Evolutionary conservation across 2,113 vertebrate genomes (phyloP).

Genomic region (Meles meles): DNA sequence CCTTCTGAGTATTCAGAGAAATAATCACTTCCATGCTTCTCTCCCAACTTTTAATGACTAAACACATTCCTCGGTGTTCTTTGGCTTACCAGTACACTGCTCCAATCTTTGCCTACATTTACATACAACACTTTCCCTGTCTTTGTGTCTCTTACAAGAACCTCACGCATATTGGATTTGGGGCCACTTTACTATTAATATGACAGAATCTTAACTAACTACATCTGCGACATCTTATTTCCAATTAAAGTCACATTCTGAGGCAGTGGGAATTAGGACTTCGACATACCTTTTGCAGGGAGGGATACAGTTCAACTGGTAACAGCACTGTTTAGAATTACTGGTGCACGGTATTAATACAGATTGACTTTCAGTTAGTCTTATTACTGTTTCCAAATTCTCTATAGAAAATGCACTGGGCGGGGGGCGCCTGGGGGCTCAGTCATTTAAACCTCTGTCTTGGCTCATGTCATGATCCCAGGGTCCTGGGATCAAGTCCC

Average conservation of each 20-base stretch:
- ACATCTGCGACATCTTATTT: not conserved
- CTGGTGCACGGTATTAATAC: not conserved
- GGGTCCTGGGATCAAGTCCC: not conserved
- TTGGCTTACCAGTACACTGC: not conserved
- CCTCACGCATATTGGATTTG: not conserved
- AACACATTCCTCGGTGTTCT: fast-evolving
- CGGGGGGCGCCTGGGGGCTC: not conserved
- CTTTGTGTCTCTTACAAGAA: not conserved
- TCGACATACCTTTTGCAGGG: not conserved
- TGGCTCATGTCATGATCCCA: not conserved
- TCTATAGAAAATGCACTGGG: not conserved
- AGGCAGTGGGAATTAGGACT: not conserved
- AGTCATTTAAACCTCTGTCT: not conserved
- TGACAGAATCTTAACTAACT: not conserved
- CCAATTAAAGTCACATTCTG: not conserved
- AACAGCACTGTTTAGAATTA: not conserved
- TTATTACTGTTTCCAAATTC: not conserved
- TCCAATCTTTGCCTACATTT: not conserved
- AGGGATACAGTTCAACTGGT: not conserved
- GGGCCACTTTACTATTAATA: too few species aligned
- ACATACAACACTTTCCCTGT: not conserved
- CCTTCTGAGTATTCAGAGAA: not conserved
- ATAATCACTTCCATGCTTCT: not conserved
- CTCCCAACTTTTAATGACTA: not conserved
- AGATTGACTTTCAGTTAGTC: not conserved